A percentile compares a stretch with the other conserved stretches of the same genome.
These are phyloP conservation scores for Rhaphigaster nebulosa DNA, from an alignment of 2,888 invertebrate genomes.

Conservation along the genomic window DNA sequence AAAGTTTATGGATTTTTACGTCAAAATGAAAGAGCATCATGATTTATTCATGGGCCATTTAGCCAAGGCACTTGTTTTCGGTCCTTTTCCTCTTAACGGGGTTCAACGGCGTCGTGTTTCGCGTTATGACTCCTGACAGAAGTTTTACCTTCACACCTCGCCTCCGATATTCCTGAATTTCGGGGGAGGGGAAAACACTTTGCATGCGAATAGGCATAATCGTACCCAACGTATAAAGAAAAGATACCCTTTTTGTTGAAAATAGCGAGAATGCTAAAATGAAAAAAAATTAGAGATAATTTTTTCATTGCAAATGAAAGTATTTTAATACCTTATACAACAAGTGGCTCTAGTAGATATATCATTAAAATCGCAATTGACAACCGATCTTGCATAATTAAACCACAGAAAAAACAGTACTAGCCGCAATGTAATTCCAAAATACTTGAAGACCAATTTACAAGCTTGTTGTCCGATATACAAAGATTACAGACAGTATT, in stretches of 20 bases:
- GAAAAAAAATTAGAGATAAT: too few relatives aligned
- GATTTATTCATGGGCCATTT: slow-evolving; percentile 46
- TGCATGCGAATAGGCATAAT: not conserved
- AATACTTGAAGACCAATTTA: too few relatives aligned
- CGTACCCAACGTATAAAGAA: not conserved
- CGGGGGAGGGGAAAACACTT: not conserved
- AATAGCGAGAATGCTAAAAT: too few relatives aligned
- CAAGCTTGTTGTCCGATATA: too few relatives aligned
- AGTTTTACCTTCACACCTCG: slow-evolving; percentile 3
- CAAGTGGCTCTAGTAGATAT: too few relatives aligned
- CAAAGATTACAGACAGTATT: too few relatives aligned
- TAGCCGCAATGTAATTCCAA: too few relatives aligned
- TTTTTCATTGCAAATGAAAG: too few relatives aligned
- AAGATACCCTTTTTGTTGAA: not conserved
- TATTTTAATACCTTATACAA: too few relatives aligned
- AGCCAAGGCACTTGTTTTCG: slow-evolving; percentile 43
- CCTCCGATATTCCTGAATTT: not conserved
- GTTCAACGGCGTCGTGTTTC: slow-evolving; percentile 24
- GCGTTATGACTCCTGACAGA: slow-evolving; percentile 40
- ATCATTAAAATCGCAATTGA: too few relatives aligned
- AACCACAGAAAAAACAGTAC: too few relatives aligned
- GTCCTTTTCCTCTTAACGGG: slow-evolving; percentile 42
- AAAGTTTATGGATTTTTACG: slow-evolving; percentile 45
- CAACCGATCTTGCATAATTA: too few relatives aligned
- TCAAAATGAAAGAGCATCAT: slow-evolving; percentile 44